Evolutionary conservation across 2,113 vertebrate species (phyloP).

Genomic region (Hippopotamus amphibius): DNA sequence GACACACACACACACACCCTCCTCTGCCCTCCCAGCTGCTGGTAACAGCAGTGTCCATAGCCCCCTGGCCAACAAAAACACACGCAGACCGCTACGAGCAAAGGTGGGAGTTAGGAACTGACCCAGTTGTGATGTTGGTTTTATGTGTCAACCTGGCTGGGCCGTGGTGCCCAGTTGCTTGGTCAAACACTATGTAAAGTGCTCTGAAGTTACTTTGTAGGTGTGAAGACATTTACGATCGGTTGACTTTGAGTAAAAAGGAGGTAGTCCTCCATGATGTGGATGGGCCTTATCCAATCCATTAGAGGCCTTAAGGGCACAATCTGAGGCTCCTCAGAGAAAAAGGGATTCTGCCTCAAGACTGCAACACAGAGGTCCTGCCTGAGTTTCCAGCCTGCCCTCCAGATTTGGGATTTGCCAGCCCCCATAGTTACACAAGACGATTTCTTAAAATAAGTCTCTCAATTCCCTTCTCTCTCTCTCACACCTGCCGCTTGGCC

Average conservation of each 20-base stretch:
- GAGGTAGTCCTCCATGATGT: not conserved
- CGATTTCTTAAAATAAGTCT: not conserved
- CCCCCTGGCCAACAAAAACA: rapidly evolving
- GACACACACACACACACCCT: rapidly evolving
- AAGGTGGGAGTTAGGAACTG: not conserved
- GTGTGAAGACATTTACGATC: not conserved
- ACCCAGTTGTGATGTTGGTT: not conserved
- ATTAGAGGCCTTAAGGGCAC: not conserved
- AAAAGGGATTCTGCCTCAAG: not conserved
- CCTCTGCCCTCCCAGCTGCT: not conserved
- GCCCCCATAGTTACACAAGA: not conserved
- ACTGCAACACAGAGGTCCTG: not conserved
- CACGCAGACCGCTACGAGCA: not conserved
- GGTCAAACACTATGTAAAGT: not conserved
- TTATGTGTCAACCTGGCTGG: too few relatives aligned
- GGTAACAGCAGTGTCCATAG: not conserved
- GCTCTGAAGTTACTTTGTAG: not conserved
- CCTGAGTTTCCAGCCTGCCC: not conserved
- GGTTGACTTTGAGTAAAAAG: not conserved
- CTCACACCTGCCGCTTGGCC: not conserved
- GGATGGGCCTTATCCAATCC: not conserved
- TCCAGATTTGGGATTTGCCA: not conserved
- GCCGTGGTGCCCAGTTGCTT: too few relatives aligned
- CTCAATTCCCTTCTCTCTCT: too few relatives aligned
- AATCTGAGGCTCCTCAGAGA: not conserved